A percentile compares a stretch with the other conserved stretches of the same genome.
phyloP scores from a whole-genome alignment of 2,888 invertebrate species.

The Philaethria dido region DNA sequence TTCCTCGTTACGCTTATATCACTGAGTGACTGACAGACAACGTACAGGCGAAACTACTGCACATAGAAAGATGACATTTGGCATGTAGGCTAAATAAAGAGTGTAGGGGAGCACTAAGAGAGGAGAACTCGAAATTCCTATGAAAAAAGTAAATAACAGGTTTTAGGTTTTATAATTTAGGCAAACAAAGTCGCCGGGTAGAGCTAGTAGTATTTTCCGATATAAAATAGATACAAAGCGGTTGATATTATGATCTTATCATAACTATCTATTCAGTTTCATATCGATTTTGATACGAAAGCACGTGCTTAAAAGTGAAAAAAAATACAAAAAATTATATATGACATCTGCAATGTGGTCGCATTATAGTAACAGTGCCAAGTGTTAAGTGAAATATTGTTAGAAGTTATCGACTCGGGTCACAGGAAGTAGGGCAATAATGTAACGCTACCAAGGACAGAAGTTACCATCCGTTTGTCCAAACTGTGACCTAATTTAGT shows the following conservation, averaged over 20 bases:
- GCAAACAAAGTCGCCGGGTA: too few species aligned
- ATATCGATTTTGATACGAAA: slow-evolving; percentile 14
- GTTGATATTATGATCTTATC: slow-evolving; percentile 10
- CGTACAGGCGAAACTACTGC: too few species aligned
- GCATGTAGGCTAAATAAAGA: too few species aligned
- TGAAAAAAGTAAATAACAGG: too few species aligned
- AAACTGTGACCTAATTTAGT: background rate
- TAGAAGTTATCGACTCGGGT: slow-evolving; percentile 14
- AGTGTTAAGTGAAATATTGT: slow-evolving; percentile 16
- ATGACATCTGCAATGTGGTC: slow-evolving; percentile 6
- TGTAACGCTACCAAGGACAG: slow-evolving; percentile 23
- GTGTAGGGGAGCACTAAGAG: too few species aligned
- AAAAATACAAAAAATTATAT: background rate
- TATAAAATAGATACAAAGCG: background rate
- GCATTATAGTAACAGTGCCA: slow-evolving; percentile 10
- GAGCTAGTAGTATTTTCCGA: background rate
- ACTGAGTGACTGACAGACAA: too few species aligned
- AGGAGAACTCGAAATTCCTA: too few species aligned
- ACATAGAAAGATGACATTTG: too few species aligned
- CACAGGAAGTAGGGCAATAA: slow-evolving; percentile 26
- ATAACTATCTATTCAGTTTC: slow-evolving; percentile 3
- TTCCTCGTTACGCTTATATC: too few species aligned
- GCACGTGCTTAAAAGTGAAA: slow-evolving; percentile 1
- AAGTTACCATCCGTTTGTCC: background rate
- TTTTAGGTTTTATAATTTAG: too few species aligned